phyloP scores from a whole-genome alignment of 2,797 vertebrate species.

The Eupleurogrammus muticus region DNA sequence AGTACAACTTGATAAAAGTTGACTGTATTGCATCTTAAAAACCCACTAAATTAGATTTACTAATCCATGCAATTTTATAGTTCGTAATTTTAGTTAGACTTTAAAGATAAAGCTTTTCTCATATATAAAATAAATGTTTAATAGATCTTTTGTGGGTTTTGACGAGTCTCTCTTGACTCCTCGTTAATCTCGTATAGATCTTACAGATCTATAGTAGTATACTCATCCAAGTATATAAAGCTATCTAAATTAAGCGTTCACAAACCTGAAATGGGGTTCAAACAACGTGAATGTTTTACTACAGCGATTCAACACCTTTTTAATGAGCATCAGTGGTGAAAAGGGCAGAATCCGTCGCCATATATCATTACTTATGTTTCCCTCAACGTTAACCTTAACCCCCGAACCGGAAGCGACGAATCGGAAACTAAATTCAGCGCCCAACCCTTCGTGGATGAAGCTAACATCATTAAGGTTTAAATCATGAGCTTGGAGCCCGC shows the following conservation, averaged over 20 bases:
- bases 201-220: too few relatives aligned
- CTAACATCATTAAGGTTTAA: not conserved
- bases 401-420: not conserved
- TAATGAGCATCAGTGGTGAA: not conserved
- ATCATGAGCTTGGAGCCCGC: fast-evolving
- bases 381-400: not conserved
- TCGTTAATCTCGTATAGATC: too few relatives aligned
- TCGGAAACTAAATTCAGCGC: not conserved
- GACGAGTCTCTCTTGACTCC: too few relatives aligned
- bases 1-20: not conserved
- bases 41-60: too few relatives aligned
- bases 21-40: not conserved
- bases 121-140: not conserved
- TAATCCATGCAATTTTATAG: not conserved
- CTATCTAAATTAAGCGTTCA: too few relatives aligned
- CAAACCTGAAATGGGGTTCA: not conserved
- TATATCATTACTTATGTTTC: not conserved
- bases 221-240: too few relatives aligned
- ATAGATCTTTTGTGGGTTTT: not conserved
- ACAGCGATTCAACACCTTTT: too few relatives aligned
- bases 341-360: not conserved
- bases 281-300: too few relatives aligned
- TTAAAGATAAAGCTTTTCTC: too few relatives aligned
- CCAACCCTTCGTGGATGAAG: conserved; percentile 50
- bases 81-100: too few relatives aligned